Base-by-base conservation (phyloP, 30 jellyfish, hydroid and myxozoan species). In the Pseudorhiza aurosa region DNA sequence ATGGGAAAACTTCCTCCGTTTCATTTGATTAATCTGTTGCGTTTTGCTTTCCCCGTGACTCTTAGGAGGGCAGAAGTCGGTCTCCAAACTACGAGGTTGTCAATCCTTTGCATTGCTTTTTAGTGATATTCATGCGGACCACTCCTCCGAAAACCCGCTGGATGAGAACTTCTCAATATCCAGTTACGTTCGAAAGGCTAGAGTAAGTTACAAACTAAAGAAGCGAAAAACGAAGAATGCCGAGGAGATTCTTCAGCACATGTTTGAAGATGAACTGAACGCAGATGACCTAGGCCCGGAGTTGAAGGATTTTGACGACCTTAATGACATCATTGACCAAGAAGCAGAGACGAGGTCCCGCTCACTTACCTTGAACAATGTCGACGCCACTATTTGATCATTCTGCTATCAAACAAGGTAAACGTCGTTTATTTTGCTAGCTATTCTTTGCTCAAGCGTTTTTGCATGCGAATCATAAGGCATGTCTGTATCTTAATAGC, bases 231-330 rank as follows among this genome's bases (percentile, higher is more conserved):
- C 97, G 74, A 94, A 73, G 49, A 86, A 94, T 60, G 99, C 99
- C 24, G 99, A 94, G 65, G 85, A 62, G 51, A 81, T 94, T 65
- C 53, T 94, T 55, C 99, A 94, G 71, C 96, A 87, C 30, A 94
- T 94, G 99, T 94, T 94, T 75, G 99, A 94, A 83, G 99, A 94
- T 44, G 99, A 94, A 60, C 58, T 94, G 68, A 95, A 87, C 50
- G 99, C 89, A 31, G 93, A 80, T 19, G 99, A 94, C 44, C 75
- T 87, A 26, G 99, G 97, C 67, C 92, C 97, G 14, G 93, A 81
- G 30, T 29, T 72, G 36, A 46, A 72, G 44, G 96, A 93, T 39
- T 68, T 40, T 7, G 97, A 94, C 30, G 97, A 87, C 17, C 45
- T 94, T 55, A 91, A 83, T 28, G 98, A 91, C 21, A 80, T 71